Evolutionary conservation across 2,797 vertebrate species (phyloP).

Genomic region (Oryzias dopingdopingensis): DNA sequence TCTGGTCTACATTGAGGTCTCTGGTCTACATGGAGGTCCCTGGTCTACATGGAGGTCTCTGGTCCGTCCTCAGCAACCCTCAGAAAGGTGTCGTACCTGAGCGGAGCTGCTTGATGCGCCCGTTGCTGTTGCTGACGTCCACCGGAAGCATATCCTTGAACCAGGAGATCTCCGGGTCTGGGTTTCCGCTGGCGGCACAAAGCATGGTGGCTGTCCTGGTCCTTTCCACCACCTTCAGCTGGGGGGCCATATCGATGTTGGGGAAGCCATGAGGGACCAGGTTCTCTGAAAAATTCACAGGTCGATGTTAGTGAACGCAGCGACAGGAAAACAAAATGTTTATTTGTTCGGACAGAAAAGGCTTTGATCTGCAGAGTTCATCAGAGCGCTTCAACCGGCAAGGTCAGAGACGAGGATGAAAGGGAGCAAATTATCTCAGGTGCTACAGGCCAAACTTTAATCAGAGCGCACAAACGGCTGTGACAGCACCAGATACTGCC

Average conservation of each 20-base stretch:
- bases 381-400: conserved; percentile 36
- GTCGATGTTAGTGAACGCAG: conserved; percentile 7
- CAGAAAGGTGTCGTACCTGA: conserved; percentile 82
- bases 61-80: neutral
- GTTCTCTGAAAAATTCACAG: conserved; percentile 78
- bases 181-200: conserved; percentile 93
- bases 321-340: neutral
- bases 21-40: too few species aligned
- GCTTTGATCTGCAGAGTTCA: conserved; percentile 25
- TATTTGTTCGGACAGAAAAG: conserved; percentile 9
- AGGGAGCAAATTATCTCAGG: conserved; percentile 41
- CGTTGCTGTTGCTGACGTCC: conserved; percentile 89
- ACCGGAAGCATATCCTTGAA: conserved; percentile 97
- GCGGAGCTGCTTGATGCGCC: conserved; percentile 94
- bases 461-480: conserved; percentile 19
- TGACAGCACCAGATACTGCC: conserved; percentile 4
- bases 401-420: conserved; percentile 38
- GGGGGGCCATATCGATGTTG: conserved; percentile 94
- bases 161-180: conserved; percentile 96
- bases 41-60: too few species aligned
- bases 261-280: conserved; percentile 93
- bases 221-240: conserved; percentile 95
- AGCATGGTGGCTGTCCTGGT: conserved; percentile 95
- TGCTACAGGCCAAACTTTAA: conserved; percentile 32
- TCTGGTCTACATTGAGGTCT: neutral